These are phyloP conservation scores for Camponotus pennsylvanicus DNA, from an alignment of 1,140 invertebrate species.

Conservation along the genomic window DNA sequence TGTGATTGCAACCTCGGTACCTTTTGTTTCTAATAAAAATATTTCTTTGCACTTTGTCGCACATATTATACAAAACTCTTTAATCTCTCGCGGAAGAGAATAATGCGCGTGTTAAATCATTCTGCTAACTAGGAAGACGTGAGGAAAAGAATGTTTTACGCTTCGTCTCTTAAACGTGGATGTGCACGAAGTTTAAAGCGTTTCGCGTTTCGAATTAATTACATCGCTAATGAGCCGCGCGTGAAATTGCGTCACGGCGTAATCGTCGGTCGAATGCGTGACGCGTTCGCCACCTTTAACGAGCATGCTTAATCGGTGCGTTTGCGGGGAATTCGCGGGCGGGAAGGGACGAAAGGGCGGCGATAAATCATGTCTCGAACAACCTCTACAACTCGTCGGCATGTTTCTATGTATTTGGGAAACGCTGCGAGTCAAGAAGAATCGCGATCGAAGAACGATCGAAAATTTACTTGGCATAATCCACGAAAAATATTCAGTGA, in stretches of 20 bases:
- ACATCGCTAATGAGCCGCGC: constrained; percentile 74
- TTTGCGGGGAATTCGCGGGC: constrained; percentile 51
- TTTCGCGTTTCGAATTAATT: constrained; percentile 76
- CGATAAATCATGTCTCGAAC: constrained; percentile 58
- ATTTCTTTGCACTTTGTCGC: neutral
- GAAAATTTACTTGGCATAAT: neutral
- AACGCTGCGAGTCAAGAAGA: constrained; percentile 13
- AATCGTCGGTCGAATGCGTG: constrained; percentile 68
- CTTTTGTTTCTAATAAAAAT: neutral
- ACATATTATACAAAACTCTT: neutral
- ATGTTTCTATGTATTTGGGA: constrained; percentile 16
- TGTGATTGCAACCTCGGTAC: neutral
- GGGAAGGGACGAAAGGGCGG: constrained; percentile 50
- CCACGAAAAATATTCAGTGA: constrained; percentile 4
- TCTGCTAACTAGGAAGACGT: neutral
- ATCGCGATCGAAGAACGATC: neutral
- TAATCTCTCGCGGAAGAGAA: neutral
- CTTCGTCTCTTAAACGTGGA: constrained; percentile 6
- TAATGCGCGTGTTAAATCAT: neutral
- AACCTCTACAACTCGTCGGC: constrained; percentile 24
- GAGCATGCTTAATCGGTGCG: constrained; percentile 69
- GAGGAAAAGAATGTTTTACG: constrained; percentile 2
- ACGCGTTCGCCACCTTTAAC: constrained; percentile 71
- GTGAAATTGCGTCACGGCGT: constrained; percentile 66
- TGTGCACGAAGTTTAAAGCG: constrained; percentile 23